These are phyloP conservation scores for Furnarius figulus DNA, from an alignment of 2,113 vertebrate species.

Conservation along the genomic window DNA sequence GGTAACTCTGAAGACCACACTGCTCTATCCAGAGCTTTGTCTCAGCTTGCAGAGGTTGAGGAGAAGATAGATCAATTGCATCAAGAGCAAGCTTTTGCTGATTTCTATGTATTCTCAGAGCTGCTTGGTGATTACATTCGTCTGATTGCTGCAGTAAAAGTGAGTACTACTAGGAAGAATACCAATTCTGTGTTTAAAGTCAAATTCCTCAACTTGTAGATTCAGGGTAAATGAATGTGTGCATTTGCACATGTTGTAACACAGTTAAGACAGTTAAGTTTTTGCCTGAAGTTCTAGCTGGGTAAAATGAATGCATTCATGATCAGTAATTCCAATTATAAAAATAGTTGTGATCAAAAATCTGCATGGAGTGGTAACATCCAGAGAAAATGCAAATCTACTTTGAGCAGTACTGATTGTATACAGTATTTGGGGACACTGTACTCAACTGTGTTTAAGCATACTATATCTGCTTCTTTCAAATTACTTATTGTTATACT, in stretches of 20 bases:
- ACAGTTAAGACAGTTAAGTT: background rate
- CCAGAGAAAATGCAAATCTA: background rate
- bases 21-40: conserved; percentile 92
- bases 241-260: background rate
- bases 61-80: conserved; percentile 97
- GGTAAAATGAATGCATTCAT: background rate
- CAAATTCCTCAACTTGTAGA: background rate
- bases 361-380: background rate
- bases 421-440: background rate
- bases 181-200: background rate
- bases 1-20: conserved; percentile 99
- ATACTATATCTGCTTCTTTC: background rate
- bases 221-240: background rate
- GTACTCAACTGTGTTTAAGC: background rate
- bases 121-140: conserved; percentile 95
- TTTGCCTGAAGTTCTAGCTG: background rate
- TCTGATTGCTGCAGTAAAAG: conserved; percentile 93
- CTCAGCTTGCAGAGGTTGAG: conserved; percentile 98
- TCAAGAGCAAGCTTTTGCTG: conserved; percentile 94
- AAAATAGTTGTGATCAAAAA: background rate
- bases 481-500: background rate
- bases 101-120: conserved; percentile 95
- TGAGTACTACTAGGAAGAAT: conserved; percentile 56
- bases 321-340: background rate
- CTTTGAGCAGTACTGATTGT: background rate